A percentile compares a stretch with the other conserved stretches of the same genome.
Conservation (phyloP, 1,140 invertebrate genomes). For the Nasonia longicornis region DNA sequence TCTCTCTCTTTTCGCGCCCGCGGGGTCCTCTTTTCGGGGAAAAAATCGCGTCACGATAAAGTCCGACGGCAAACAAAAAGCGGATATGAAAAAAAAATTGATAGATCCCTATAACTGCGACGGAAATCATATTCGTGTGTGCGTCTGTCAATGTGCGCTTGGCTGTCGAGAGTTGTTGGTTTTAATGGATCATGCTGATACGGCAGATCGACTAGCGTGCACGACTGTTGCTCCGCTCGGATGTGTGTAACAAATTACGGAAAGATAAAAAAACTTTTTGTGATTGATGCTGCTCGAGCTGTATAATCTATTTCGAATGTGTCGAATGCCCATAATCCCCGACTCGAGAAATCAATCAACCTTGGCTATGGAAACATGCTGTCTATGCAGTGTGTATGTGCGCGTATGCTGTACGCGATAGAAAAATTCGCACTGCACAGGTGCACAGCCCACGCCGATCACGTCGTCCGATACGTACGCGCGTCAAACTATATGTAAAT, state of each 20-base stretch:
- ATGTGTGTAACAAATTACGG: not conserved
- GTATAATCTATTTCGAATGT: not conserved
- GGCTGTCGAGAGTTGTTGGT: not conserved
- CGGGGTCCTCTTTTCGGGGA: not conserved
- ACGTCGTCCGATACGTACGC: not conserved
- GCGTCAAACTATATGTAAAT: constrained; percentile 22
- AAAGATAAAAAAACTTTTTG: not conserved
- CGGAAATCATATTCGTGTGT: not conserved
- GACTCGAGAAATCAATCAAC: not conserved
- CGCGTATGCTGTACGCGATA: too few species aligned
- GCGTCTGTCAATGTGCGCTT: not conserved
- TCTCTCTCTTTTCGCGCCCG: too few species aligned
- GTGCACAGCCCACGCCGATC: not conserved
- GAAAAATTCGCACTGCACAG: too few species aligned
- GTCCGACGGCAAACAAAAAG: constrained; percentile 15
- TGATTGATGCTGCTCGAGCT: not conserved
- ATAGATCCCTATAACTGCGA: not conserved
- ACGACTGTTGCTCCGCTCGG: not conserved
- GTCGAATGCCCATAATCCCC: too few species aligned
- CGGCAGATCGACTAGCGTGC: not conserved
- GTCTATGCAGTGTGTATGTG: too few species aligned
- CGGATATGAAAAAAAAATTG: not conserved
- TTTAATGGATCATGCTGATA: not conserved
- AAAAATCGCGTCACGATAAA: constrained; percentile 20
- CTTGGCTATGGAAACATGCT: not conserved